Evolutionary conservation across 2,797 vertebrate species (phyloP), one percentile per base, ranked within the genome.

Genomic region (Gallirallus australis): DNA sequence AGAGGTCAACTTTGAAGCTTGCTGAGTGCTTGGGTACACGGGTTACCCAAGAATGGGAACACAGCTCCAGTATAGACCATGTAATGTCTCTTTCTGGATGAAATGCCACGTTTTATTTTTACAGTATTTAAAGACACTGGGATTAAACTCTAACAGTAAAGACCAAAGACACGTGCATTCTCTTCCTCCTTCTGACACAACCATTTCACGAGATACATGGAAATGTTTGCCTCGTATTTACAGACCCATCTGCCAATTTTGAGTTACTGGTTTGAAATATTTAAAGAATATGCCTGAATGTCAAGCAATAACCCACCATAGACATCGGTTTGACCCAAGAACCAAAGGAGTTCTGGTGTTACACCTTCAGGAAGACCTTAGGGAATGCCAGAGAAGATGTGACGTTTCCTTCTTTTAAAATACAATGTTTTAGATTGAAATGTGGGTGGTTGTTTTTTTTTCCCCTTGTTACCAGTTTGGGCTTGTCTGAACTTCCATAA

Each of bases 351-450:
- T 66, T 71, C 61, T 65, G 73, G 60, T n/a, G 53, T n/a, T 3
- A 24, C 14, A 42, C 5, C 31, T 61, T 57, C 64, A 73, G 24
- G 19, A 72, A 21, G 33, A 37, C 17, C 20, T 63, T 13, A 56
- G 8, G 7, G 8, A 8, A 78, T 15, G 5, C 4, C 2, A 8
- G 33, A 16, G 39, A 31, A 59, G 57, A 57, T 1, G 6, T 2
- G 13, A 18, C 24, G 5, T 9, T 65, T 78, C 17, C 8, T 71
- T 63, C 18, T 39, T 39, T 64, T 40, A 69, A 73, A 60, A 53
- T 6, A 4, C 2, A 17, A 66, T 20, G 23, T 9, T 68, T 66
- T 21, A 48, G 12, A 68, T 24, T 13, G 8, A 30, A 45, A 35
- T 9, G 7, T 8, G 42, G 18, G 42, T 50, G 15, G 48, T 25